Conservation (phyloP, 2,888 invertebrate genomes). For the Sinohyriopsis cumingii region DNA sequence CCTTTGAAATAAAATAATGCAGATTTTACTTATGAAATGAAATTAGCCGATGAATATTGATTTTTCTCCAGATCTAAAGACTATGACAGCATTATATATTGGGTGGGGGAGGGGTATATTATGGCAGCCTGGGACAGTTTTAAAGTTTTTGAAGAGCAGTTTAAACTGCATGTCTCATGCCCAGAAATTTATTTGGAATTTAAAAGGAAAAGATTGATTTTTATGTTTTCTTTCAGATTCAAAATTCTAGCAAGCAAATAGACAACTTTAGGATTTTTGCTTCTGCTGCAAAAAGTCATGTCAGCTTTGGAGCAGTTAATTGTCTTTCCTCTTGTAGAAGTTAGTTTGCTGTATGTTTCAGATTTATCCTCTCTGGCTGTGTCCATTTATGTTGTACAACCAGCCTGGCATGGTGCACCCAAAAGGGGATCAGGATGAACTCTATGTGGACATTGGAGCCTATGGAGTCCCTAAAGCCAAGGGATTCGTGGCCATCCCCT, state of each 20-base stretch:
- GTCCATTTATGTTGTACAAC: slow-evolving; percentile 82
- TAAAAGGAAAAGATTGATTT: too few species aligned
- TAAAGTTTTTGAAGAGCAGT: too few species aligned
- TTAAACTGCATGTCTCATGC: too few species aligned
- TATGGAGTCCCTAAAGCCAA: slow-evolving; percentile 83
- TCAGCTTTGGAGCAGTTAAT: not conserved
- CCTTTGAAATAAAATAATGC: too few species aligned
- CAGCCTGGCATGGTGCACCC: slow-evolving; percentile 83
- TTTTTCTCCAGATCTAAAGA: too few species aligned
- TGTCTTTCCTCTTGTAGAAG: not conserved
- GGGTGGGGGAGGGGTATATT: too few species aligned
- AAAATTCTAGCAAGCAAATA: not conserved
- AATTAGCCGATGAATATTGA: too few species aligned
- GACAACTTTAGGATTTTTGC: not conserved
- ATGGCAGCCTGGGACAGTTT: too few species aligned
- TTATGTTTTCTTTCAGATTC: not conserved
- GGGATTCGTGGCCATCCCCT: slow-evolving; percentile 78
- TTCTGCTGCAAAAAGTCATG: not conserved
- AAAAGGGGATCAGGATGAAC: slow-evolving; percentile 72
- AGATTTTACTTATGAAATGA: too few species aligned
- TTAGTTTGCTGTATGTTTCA: slow-evolving; percentile 63
- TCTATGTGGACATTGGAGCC: slow-evolving; percentile 87
- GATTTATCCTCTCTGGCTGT: slow-evolving; percentile 89
- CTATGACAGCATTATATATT: too few species aligned
- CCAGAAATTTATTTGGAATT: too few species aligned